phyloP scores from a whole-genome alignment of 2,113 vertebrate genomes.

The Sinosuthora webbiana region DNA sequence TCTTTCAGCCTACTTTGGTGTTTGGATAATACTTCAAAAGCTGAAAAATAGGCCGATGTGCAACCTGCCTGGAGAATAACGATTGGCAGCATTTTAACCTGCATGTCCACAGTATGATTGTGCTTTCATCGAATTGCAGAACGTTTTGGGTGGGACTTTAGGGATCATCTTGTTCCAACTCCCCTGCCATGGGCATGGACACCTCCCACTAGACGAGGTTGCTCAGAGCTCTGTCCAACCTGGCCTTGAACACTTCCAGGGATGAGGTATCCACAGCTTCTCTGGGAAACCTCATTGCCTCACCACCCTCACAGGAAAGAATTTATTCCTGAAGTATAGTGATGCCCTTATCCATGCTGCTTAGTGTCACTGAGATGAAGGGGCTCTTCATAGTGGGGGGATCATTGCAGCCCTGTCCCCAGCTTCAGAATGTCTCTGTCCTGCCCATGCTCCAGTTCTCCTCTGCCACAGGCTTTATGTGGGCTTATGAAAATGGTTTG shows the following conservation, averaged over 20 bases:
- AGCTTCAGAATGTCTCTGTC: not conserved
- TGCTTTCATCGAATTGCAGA: not conserved
- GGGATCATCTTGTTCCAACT: not conserved
- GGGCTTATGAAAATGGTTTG: not conserved
- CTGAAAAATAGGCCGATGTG: not conserved
- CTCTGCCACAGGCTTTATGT: not conserved
- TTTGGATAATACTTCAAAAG: not conserved
- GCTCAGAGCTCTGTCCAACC: not conserved
- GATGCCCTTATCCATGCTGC: not conserved
- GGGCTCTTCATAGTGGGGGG: fast-evolving
- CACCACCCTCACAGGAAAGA: not conserved
- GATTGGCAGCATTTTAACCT: not conserved
- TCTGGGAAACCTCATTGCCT: not conserved
- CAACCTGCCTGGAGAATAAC: not conserved
- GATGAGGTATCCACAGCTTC: not conserved
- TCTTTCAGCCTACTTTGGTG: not conserved
- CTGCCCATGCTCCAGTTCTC: not conserved
- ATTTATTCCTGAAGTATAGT: not conserved
- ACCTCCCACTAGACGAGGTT: not conserved
- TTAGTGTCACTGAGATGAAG: not conserved
- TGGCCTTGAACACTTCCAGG: not conserved
- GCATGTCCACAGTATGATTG: not conserved
- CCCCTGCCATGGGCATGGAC: not conserved
- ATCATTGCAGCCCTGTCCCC: not conserved
- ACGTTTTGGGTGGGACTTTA: not conserved